Base-by-base conservation (phyloP, 2,888 invertebrate species). In the Drosophila prolongata region DNA sequence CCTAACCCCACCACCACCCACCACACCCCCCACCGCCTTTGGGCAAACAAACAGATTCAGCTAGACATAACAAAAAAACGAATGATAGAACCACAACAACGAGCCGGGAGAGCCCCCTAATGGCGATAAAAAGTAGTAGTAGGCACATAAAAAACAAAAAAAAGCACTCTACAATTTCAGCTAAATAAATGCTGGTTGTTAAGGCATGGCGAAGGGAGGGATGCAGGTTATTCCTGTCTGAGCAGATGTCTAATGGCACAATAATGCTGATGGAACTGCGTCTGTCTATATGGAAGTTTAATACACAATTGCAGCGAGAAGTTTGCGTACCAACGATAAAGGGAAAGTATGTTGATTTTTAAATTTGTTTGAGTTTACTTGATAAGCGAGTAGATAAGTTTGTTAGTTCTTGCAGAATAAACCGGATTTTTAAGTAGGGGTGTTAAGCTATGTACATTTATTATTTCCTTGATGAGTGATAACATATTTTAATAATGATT, bases 201-300 rank as follows among this genome's bases (percentile, higher is more conserved):
- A 46, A 14, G 43, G 49, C 11, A 2, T 37, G n/a, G n/a, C 8
- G 19, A 14, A 13, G 35, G 5, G 30, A 19, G 43, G 40, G 19
- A 43, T 9, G 44, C 35, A n/a, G 43, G 40, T 37, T n/a, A 38
- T 43, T 11, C 34, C 35, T 37, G 56, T 42, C 61, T 55, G 47
- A 71, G 38, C 76, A 73, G 85, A 78, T 84, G 85, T 60, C 74
- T 80, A 89, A 89, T 88, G 75, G 64, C 35, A 54, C 55, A 88
- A 73, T 86, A 71, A 82, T 84, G 71, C 68, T 62, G 55, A 50
- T 65, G 73, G 58, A 56, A 56, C 62, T 75, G 73, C 65, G 53
- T 54, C 50, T 40, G 38, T 47, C 62, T 67, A 49, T 40, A 64
- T 42, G 64, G 56, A 37, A 55, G 50, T 75, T 78, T 60, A 78